These are phyloP conservation scores for Cavia porcellus DNA, from an alignment of 2,113 vertebrate species.

Conservation along the genomic window DNA sequence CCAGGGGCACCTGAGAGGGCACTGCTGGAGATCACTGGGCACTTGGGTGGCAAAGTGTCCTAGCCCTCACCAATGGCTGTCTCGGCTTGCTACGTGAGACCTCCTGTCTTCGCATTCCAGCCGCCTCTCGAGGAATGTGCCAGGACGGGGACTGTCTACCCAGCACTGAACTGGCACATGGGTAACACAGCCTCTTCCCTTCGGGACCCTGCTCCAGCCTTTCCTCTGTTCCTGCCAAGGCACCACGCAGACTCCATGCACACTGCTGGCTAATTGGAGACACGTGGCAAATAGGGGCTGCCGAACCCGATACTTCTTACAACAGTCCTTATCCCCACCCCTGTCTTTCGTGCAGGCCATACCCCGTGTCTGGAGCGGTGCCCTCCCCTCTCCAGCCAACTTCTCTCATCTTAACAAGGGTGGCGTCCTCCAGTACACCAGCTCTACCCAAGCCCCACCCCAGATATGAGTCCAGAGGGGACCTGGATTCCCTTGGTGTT, in stretches of 20 bases:
- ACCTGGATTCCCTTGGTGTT: neutral
- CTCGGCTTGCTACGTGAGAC: accelerated
- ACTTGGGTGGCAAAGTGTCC: neutral
- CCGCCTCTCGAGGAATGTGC: neutral
- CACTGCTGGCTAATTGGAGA: neutral
- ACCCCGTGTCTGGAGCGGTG: neutral
- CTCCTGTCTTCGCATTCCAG: neutral
- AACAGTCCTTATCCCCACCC: neutral
- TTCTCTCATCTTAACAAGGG: neutral
- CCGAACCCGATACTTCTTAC: neutral
- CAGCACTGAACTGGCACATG: neutral
- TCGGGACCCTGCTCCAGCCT: neutral
- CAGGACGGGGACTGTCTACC: neutral
- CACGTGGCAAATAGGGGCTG: neutral
- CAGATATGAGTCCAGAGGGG: neutral
- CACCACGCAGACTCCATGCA: accelerated
- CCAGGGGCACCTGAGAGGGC: neutral
- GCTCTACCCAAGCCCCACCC: neutral
- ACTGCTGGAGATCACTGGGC: neutral
- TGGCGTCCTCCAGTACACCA: neutral
- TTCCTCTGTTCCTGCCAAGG: too few species aligned
- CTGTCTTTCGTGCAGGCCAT: neutral
- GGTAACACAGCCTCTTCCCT: too few species aligned
- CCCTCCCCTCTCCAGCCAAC: neutral
- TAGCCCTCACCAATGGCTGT: neutral